Evolutionary conservation across 2,113 vertebrate species (phyloP), one percentile per base, ranked within the genome.

Genomic region (Scartelaos histophorus): DNA sequence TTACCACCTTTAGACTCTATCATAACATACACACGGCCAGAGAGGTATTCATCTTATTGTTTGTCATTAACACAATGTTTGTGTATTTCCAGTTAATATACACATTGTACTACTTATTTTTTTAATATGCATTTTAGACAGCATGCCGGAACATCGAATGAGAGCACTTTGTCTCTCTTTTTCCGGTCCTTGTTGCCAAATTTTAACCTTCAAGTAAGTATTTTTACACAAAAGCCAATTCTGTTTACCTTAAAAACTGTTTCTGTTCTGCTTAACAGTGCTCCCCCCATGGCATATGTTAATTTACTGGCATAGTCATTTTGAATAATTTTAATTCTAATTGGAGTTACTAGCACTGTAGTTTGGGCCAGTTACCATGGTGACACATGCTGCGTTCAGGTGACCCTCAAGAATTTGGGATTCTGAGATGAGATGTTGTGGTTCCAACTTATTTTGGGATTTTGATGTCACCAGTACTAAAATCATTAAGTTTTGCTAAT

Each of bases 141-240:
- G 47, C 88, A 78, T 71, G 75, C 74, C 12, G 89, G 90, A 67
- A 88, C 94, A 7, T 87, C 95, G 74, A 95, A 94, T 0, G 95
- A 96, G 87, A 97, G 95, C 80, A 96, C 96, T 3, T 89, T 99
- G 35, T 98, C 98, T 0, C 94, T 99, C 79, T 99, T 99, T 85
- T 98, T 99, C 82, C 95, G 96, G 10, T 99, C 97, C 0, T 81
- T 99, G 71, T 71, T 99, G 91, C 98, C 98, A 81, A 98, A 95
- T 80, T 99, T 98, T 79, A 95, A 95, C 79, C 66, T 95, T 69
- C 96, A 98, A 96, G 98, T 99, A 82, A 22, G 94, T 89, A 61
- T 7, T 2, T 21, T 25, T 13, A 0, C 34, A 15, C 13, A 29
- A 46, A 19, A 6, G 3, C 25, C 13, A 12, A 29, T 29, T 29